Evolutionary conservation across 2,797 vertebrate species (phyloP), one percentile per base, ranked within the genome.

Genomic region (Pelochelys cantorii): DNA sequence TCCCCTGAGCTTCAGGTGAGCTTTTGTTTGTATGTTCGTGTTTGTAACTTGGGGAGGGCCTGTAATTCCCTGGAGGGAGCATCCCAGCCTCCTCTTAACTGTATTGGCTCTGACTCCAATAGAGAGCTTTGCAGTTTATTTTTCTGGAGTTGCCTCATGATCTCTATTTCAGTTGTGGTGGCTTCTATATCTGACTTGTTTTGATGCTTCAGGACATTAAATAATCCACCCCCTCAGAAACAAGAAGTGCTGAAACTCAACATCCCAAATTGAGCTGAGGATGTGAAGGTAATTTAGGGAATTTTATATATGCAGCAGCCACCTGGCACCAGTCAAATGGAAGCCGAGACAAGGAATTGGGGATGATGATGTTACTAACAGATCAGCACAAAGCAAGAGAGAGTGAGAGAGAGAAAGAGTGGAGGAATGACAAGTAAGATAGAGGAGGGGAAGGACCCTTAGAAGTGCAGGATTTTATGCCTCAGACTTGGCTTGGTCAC

Each of bases 401-500:
- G 17, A 4, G 2, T n/a, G 62, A 17, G 23, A 25, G 31, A 8
- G 31, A 4, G 31, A 6, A 18, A 2, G 15, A 6, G 7, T 3
- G 62, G 7, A 18, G 62, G 31, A 14, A 3, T 65, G 31, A 20
- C 7, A 65, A 8, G 62, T 65, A 65, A 65, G 62, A 62, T 7
- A 29, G 62, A n/a, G 31, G 15, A 20, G 62, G 62, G 7, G 31
- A 8, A n/a, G 62, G 31, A 3, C 62, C 62, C 62, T 65, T 65
- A 18, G 62, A n/a, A 65, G 31, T n/a, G 31, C 62, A 65, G 31
- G 31, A n/a, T 1, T n/a, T n/a, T n/a, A 29, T 7, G 9, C 15
- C 31, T n/a, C 62, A 65, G 4, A 62, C 13, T 62, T 62, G 62
- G 15, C 62, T 65, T 65, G 15, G 62, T n/a, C 15, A 65, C 31